Conservation (phyloP, 2,113 vertebrate species). For the Enhydra lutris region DNA sequence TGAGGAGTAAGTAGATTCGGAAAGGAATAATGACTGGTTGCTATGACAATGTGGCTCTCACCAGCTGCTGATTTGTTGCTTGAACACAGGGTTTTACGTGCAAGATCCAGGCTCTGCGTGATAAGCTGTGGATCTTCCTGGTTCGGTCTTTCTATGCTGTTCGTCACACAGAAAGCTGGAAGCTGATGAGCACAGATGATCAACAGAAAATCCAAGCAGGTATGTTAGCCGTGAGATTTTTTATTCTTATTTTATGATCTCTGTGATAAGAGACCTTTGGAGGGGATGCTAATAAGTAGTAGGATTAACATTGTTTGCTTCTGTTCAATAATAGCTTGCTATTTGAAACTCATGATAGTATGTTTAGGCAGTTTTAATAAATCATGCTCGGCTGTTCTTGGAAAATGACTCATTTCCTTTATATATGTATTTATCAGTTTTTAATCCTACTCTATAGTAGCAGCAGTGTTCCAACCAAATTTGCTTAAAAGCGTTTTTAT, state of each 20-base stretch:
- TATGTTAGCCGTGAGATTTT: conserved; percentile 75
- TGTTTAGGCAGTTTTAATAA: conserved; percentile 60
- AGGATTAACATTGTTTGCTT: conserved; percentile 56
- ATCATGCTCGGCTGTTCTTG: conserved; percentile 47
- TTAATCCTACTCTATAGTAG: conserved; percentile 63
- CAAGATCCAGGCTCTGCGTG: conserved; percentile 88
- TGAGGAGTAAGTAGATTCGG: conserved; percentile 91
- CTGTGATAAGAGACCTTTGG: conserved; percentile 50
- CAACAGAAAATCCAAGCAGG: conserved; percentile 92
- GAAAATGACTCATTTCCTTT: conserved; percentile 49
- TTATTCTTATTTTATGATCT: conserved; percentile 48
- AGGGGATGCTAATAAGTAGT: conserved; percentile 44
- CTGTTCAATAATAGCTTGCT: conserved; percentile 46
- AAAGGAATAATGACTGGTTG: conserved; percentile 94
- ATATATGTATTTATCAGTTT: conserved; percentile 51
- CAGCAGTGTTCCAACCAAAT: conserved; percentile 70
- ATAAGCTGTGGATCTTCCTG: conserved; percentile 95
- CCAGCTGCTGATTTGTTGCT: conserved; percentile 99
- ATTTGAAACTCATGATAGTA: conserved; percentile 61
- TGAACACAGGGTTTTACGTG: conserved; percentile 92
- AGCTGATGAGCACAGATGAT: conserved; percentile 88
- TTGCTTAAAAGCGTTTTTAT: conserved; percentile 72
- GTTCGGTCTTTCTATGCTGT: conserved; percentile 96
- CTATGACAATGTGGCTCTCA: conserved; percentile 94
- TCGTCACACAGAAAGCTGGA: conserved; percentile 95